These are phyloP conservation scores for Drosophila yooni DNA, from an alignment of 2,888 invertebrate species.

Conservation along the genomic window DNA sequence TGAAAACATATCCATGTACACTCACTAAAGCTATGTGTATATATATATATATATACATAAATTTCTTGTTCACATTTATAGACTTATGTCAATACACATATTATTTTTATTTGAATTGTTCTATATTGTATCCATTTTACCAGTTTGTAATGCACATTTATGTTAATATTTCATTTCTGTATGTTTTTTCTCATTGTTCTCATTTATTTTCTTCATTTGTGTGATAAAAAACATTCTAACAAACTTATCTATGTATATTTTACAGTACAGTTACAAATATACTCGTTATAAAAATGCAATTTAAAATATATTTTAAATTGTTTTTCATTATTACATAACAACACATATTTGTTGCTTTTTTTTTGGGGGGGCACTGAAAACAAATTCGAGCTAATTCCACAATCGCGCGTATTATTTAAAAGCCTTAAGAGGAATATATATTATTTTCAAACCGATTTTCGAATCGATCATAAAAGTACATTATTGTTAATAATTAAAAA, in stretches of 20 bases:
- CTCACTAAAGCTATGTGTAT: conserved; percentile 49
- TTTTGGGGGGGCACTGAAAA: conserved; percentile 57
- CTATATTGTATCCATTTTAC: conserved; percentile 75
- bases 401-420: conserved; percentile 46
- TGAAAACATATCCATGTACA: conserved; percentile 39
- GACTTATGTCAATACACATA: conserved; percentile 28
- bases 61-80: conserved; percentile 38
- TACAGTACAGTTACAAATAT: conserved; percentile 55
- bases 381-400: conserved; percentile 66
- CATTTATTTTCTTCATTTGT: conserved; percentile 1
- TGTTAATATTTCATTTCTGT: conserved; percentile 37
- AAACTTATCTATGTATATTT: conserved; percentile 49
- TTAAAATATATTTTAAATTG: conserved; percentile 63
- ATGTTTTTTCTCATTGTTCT: neutral
- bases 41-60: conserved; percentile 30
- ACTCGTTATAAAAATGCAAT: conserved; percentile 68
- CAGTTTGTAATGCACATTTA: conserved; percentile 68
- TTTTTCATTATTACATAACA: conserved; percentile 41
- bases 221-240: conserved; percentile 62
- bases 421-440: conserved; percentile 46
- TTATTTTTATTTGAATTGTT: conserved; percentile 52
- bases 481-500: conserved; percentile 19
- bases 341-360: conserved; percentile 29
- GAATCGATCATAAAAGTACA: conserved; percentile 30
- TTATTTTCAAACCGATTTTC: conserved; percentile 21